Conservation (phyloP, 2,113 vertebrate species). For the Pavo muticus region DNA sequence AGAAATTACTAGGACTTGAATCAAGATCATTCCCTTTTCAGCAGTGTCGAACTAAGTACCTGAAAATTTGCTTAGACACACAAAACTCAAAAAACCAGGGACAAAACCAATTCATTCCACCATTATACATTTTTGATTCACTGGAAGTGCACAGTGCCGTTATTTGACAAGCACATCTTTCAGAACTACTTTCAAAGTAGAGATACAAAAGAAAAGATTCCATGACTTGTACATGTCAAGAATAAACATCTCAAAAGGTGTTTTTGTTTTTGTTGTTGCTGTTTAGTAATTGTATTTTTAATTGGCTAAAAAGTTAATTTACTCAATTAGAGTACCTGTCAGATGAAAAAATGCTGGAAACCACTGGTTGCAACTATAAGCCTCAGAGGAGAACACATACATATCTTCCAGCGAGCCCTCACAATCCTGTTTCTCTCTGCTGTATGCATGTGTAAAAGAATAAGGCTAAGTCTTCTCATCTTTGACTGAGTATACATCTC, state of each 20-base stretch:
- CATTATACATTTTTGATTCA: background rate
- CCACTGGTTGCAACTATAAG: background rate
- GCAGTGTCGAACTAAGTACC: background rate
- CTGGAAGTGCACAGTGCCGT: background rate
- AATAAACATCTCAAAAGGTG: background rate
- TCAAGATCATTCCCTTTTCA: background rate
- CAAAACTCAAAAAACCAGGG: background rate
- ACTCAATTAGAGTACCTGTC: background rate
- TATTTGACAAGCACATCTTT: background rate
- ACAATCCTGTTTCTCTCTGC: background rate
- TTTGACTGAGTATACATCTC: background rate
- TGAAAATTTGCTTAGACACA: background rate
- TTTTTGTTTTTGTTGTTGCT: background rate
- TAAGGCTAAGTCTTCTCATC: background rate
- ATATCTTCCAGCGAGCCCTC: background rate
- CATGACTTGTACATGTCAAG: background rate
- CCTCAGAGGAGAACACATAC: accelerated
- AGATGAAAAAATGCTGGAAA: background rate
- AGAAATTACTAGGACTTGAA: background rate
- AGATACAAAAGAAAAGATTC: background rate
- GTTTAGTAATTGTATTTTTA: background rate
- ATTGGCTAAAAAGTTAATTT: background rate
- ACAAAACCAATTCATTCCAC: background rate
- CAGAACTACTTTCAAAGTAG: background rate
- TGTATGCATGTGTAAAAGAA: no score